phyloP scores from a whole-genome alignment of 1,140 invertebrate species.

The Apis cerana region DNA sequence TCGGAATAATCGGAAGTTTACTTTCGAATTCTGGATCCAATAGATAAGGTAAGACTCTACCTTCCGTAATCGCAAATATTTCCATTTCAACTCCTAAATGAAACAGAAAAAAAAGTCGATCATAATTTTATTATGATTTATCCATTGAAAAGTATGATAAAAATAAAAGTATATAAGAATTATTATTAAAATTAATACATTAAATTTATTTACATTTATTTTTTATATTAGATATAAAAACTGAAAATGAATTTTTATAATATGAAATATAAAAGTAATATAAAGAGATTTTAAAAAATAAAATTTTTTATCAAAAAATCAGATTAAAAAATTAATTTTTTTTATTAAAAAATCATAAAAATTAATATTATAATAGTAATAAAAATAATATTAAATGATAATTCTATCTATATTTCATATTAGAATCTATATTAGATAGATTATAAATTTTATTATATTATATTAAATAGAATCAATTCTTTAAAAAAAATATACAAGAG shows the following conservation, averaged over 20 bases:
- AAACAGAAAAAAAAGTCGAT: constrained; percentile 17
- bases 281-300: no score
- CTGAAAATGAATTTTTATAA: not conserved
- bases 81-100: constrained; percentile 89
- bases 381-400: no score
- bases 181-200: not conserved
- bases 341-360: no score
- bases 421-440: no score
- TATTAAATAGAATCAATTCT: no score
- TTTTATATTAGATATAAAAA: not conserved
- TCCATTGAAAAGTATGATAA: not conserved
- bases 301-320: no score
- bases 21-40: constrained; percentile 94
- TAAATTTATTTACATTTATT: no score
- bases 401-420: no score
- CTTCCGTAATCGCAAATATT: constrained; percentile 93
- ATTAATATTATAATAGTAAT: no score
- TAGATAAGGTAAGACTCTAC: constrained; percentile 91
- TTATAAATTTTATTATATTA: no score
- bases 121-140: not conserved
- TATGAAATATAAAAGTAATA: not conserved
- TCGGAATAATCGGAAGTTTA: constrained; percentile 93
- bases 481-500: not conserved
- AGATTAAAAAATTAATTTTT: no score
- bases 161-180: not conserved